phyloP scores from a whole-genome alignment of 2,113 vertebrate genomes.

The Cottus gobio region DNA sequence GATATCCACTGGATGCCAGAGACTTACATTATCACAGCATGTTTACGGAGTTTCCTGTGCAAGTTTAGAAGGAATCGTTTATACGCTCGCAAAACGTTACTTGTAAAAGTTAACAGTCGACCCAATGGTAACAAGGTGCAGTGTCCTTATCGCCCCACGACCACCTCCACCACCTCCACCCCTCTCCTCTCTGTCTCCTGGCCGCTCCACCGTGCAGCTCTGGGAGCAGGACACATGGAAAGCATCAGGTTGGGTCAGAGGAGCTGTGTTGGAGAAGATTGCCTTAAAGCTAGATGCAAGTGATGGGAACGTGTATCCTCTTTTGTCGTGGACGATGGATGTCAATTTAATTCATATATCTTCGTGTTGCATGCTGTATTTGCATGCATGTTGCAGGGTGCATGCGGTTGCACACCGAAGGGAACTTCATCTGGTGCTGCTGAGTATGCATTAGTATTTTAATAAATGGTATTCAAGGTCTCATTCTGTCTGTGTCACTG shows the following conservation, averaged over 20 bases:
- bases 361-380: background rate
- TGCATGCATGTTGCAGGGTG: background rate
- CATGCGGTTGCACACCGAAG: background rate
- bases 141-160: constrained; percentile 59
- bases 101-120: constrained; percentile 85
- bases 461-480: background rate
- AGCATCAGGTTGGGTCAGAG: constrained; percentile 57
- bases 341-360: background rate
- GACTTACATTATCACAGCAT: constrained; percentile 79
- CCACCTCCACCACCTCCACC: constrained; percentile 11
- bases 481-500: background rate
- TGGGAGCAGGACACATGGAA: constrained; percentile 70
- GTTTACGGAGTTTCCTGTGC: constrained; percentile 79
- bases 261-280: constrained; percentile 23
- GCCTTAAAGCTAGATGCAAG: background rate
- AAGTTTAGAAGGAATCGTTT: constrained; percentile 82
- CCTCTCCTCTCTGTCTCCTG: constrained; percentile 52
- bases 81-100: constrained; percentile 83
- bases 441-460: background rate
- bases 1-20: constrained; percentile 78
- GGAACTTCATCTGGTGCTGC: background rate
- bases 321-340: background rate
- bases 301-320: background rate
- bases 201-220: constrained; percentile 51
- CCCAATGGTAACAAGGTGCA: constrained; percentile 82